phyloP scores from a whole-genome alignment of 2,888 invertebrate genomes.

The Euclidia mi region DNA sequence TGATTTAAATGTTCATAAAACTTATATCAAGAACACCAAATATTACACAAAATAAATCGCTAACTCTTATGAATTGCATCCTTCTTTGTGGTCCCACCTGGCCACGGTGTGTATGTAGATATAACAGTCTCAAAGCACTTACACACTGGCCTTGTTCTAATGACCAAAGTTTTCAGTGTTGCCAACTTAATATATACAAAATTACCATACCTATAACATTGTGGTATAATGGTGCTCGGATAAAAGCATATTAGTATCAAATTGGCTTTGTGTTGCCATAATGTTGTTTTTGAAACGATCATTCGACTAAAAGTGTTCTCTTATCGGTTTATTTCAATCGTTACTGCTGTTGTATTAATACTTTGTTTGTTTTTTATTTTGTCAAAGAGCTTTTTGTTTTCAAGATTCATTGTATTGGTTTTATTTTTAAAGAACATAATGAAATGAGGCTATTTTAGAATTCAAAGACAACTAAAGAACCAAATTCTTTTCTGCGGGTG shows the following conservation, averaged over 20 bases:
- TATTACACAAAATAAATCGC: slow-evolving; percentile 16
- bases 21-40: no score
- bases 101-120: slow-evolving; percentile 70
- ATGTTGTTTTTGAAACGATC: slow-evolving; percentile 43
- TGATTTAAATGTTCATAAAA: no score
- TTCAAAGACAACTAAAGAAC: no score
- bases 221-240: slow-evolving; percentile 49
- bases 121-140: slow-evolving; percentile 76
- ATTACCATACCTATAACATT: slow-evolving; percentile 71
- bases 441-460: no score
- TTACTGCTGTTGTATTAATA: slow-evolving; percentile 5
- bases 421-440: no score
- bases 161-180: slow-evolving; percentile 83
- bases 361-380: slow-evolving; percentile 3
- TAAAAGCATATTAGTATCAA: slow-evolving; percentile 60
- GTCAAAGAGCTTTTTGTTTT: background rate
- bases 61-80: slow-evolving; percentile 37
- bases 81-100: slow-evolving; percentile 71
- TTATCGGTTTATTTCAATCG: slow-evolving; percentile 23
- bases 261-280: slow-evolving; percentile 48
- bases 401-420: no score
- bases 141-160: slow-evolving; percentile 79
- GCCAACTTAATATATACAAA: slow-evolving; percentile 82
- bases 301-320: slow-evolving; percentile 7
- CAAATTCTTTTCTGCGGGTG: no score